A percentile compares a stretch with the other conserved stretches of the same genome.
These are phyloP conservation scores for Lasioglossum baleicum DNA, from an alignment of 1,140 invertebrate genomes.

Conservation along the genomic window DNA sequence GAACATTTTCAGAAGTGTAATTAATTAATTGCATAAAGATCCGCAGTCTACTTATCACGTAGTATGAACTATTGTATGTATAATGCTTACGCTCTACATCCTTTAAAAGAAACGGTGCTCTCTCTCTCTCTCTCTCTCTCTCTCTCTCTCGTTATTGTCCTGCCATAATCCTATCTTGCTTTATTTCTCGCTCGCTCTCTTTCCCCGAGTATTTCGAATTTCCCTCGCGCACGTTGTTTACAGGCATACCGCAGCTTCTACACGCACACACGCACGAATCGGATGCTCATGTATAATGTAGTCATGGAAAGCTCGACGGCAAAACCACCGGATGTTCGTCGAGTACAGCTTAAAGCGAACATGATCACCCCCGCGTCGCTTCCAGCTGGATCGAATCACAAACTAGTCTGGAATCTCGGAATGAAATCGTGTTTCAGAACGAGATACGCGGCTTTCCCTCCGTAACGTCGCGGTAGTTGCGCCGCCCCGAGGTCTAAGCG, in stretches of 20 bases:
- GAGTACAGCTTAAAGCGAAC: constrained; percentile 59
- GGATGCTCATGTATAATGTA: constrained; percentile 61
- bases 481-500: too few species aligned
- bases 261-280: constrained; percentile 54
- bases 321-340: constrained; percentile 70
- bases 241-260: constrained; percentile 42
- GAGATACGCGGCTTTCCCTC: too few species aligned
- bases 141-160: constrained; percentile 73
- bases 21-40: too few species aligned
- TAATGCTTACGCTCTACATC: constrained; percentile 67
- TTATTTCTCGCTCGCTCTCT: constrained; percentile 21
- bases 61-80: constrained; percentile 51
- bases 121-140: too few species aligned
- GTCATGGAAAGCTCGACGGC: constrained; percentile 78
- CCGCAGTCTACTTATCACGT: constrained; percentile 33
- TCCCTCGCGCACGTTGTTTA: constrained; percentile 59
- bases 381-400: constrained; percentile 34
- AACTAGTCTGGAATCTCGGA: background rate
- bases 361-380: constrained; percentile 35
- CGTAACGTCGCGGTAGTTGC: too few species aligned
- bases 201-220: constrained; percentile 66
- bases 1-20: too few species aligned
- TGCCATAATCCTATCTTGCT: constrained; percentile 58
- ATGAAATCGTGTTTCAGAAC: too few species aligned
- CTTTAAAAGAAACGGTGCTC: constrained; percentile 74